Base-by-base conservation (phyloP, 2,113 vertebrate species). In the Rhinogobius similis region DNA sequence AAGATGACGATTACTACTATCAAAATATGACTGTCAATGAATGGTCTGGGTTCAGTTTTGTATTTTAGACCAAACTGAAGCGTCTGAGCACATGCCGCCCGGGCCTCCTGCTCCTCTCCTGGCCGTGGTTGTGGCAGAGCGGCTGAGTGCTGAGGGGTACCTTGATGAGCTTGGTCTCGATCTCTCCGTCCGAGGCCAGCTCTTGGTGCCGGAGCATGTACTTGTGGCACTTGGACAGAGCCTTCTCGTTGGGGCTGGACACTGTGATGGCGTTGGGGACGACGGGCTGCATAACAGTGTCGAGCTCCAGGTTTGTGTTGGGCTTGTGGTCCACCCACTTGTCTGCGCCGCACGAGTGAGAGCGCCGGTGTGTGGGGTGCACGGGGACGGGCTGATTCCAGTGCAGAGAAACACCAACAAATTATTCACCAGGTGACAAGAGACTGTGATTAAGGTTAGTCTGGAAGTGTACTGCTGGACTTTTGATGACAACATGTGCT, bases 261-360 rank as follows among this genome's bases (percentile, higher is more conserved):
- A 98, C 96, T 3, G 93, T 98, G 94, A 98, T 94, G 90, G 97
- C 90, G 3, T 95, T 92, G 67, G 95, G 94, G 81, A 99, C 87
- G 18, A 94, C 94, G 32, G 97, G 96, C 93, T 98, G 96, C 95
- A 99, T 92, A 87, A 99, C 93, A 12, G 96, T 98, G 38, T 94
- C 96, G 68, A 95, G 94, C 46, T 97, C 95, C 90, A 98, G 86
- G 56, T 95, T 95, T 83, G 91, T 92, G 16, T 93, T 5, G 0
- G 97, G 97, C 75, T 96, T 97, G 88, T 99, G 97, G 90, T 97
- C 97, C 76, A 98, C 96, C 97, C 97, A 98, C 87, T 95, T 92
- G 90, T 97, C 95, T 75, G 88, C 92, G 85, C 96, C 95, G 3
- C 95, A 96, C 2, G 96, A 98, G 83, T 93, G 95, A 0, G 97